phyloP scores from a whole-genome alignment of 2,797 vertebrate genomes.

The Hephaestus fuliginosus region DNA sequence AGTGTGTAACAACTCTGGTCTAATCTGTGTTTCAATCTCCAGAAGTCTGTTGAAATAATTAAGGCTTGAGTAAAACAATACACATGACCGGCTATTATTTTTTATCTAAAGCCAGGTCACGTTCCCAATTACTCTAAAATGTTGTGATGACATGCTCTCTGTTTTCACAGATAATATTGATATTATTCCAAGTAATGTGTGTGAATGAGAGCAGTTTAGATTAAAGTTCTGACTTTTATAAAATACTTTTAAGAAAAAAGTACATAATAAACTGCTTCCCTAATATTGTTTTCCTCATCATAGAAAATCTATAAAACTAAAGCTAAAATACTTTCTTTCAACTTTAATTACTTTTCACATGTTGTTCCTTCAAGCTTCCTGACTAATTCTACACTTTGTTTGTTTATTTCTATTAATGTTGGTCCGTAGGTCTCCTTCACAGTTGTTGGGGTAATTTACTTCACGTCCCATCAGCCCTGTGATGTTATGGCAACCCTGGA shows the following conservation, averaged over 20 bases:
- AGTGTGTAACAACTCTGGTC: constrained; percentile 11
- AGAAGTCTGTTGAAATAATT: constrained; percentile 76
- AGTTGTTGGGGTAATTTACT: constrained; percentile 52
- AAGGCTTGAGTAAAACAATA: constrained; percentile 71
- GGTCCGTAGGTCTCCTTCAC: constrained; percentile 27
- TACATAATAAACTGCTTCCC: not conserved
- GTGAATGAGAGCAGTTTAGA: constrained; percentile 24
- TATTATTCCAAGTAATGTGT: constrained; percentile 77
- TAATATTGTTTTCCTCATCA: not conserved
- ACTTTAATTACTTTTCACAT: not conserved
- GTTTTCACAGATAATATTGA: constrained; percentile 81
- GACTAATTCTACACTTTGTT: not conserved
- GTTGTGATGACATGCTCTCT: constrained; percentile 74
- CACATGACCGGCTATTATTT: constrained; percentile 60
- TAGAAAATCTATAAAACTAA: not conserved
- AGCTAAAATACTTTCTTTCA: not conserved
- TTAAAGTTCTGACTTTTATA: constrained; percentile 16
- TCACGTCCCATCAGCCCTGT: constrained; percentile 46
- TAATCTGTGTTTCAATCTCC: constrained; percentile 65
- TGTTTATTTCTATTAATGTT: constrained; percentile 9
- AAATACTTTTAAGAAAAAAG: not conserved
- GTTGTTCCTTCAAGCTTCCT: not conserved
- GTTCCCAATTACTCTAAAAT: constrained; percentile 79
- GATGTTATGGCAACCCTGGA: constrained; percentile 64
- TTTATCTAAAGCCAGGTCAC: constrained; percentile 71